These are phyloP conservation scores for Plagodis pulveraria DNA, from an alignment of 2,888 invertebrate species.

Conservation along the genomic window DNA sequence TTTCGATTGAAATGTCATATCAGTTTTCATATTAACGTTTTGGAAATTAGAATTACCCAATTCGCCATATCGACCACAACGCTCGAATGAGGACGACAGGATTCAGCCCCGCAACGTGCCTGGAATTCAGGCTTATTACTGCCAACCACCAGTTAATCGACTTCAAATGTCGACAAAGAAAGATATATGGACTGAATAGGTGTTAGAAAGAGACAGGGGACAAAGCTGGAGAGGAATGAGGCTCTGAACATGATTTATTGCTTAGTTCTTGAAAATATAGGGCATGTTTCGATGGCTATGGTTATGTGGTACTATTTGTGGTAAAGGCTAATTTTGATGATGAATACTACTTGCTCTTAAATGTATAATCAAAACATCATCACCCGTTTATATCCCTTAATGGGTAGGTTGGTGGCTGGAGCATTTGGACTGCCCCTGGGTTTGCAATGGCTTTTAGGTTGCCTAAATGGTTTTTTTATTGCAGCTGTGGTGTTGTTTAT, in stretches of 20 bases:
- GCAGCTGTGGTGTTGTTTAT: no score
- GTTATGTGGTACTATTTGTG: neutral
- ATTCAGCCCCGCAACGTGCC: slow-evolving; percentile 54
- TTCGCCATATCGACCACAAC: slow-evolving; percentile 21
- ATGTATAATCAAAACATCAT: no score
- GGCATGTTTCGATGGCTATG: slow-evolving; percentile 27
- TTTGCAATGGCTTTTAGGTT: no score
- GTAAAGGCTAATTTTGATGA: neutral
- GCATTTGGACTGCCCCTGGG: no score
- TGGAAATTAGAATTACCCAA: neutral
- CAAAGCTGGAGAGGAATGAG: slow-evolving; percentile 24
- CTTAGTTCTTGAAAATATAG: slow-evolving; percentile 35
- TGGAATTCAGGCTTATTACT: slow-evolving; percentile 59
- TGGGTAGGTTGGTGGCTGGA: no score
- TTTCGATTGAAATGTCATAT: no score
- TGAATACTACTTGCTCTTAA: no score
- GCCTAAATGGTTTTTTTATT: no score
- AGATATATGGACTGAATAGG: slow-evolving; percentile 2
- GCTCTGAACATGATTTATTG: slow-evolving; percentile 36
- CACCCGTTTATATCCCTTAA: no score
- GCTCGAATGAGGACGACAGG: slow-evolving; percentile 19
- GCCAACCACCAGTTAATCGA: slow-evolving; percentile 45
- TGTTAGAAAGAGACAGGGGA: slow-evolving; percentile 22
- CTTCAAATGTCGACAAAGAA: slow-evolving; percentile 35
- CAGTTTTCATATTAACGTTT: no score